Conservation (phyloP, 2,797 vertebrate genomes). For the Galago senegalensis region DNA sequence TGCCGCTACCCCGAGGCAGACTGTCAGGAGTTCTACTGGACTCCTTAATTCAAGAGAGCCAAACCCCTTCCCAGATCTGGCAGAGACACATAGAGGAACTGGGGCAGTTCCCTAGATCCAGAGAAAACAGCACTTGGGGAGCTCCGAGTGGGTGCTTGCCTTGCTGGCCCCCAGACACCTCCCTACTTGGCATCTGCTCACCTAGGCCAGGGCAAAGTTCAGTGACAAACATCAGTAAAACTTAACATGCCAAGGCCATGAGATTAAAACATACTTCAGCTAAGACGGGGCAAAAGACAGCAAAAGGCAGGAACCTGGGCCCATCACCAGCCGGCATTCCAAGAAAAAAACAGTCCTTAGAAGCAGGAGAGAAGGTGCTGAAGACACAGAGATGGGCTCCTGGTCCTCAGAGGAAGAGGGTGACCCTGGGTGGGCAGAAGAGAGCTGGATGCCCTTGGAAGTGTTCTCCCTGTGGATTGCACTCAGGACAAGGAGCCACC, state of each 20-base stretch:
- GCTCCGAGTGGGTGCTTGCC: too few relatives aligned
- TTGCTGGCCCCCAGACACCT: neutral
- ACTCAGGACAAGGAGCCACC: accelerated
- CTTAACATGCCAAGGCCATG: accelerated
- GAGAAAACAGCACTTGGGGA: neutral
- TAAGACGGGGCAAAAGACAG: neutral
- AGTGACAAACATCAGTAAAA: too few relatives aligned
- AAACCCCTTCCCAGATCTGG: too few relatives aligned
- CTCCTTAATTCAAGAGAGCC: neutral
- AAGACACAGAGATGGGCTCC: neutral
- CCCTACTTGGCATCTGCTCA: neutral
- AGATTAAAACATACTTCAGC: neutral
- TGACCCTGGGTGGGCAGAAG: neutral
- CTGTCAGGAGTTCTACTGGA: neutral
- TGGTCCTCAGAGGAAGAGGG: neutral
- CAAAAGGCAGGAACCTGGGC: accelerated
- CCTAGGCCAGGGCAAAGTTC: neutral
- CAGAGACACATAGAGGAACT: too few relatives aligned
- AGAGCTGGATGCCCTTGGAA: accelerated
- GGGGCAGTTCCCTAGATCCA: neutral
- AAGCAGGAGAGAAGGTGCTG: neutral
- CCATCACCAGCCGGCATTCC: accelerated
- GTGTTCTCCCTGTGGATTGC: accelerated
- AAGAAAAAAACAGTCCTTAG: accelerated
- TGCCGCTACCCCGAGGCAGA: neutral